Percentiles rank a stretch among this genome's conserved stretches.
These are phyloP conservation scores for Helostoma temminkii DNA, from an alignment of 2,797 vertebrate species.

Conservation along the genomic window DNA sequence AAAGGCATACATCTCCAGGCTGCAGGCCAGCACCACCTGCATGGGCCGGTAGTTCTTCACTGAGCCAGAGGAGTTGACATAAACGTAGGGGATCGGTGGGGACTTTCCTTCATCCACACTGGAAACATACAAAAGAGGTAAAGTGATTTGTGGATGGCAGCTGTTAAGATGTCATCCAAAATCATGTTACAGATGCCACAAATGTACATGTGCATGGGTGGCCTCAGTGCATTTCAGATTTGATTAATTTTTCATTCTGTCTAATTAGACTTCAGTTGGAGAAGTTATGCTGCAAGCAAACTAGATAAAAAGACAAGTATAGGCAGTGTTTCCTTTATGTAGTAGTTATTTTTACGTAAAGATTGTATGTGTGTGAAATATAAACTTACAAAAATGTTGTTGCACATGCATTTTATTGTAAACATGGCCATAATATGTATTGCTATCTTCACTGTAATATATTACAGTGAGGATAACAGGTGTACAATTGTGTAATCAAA, in stretches of 20 bases:
- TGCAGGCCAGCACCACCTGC: constrained; percentile 88
- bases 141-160: constrained; percentile 12
- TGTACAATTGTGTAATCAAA: background rate
- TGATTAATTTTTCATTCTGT: background rate
- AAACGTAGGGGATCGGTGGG: constrained; percentile 86
- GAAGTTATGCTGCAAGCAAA: no score
- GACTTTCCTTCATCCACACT: constrained; percentile 87
- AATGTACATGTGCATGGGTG: background rate
- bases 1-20: constrained; percentile 88
- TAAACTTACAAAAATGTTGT: background rate
- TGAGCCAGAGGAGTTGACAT: constrained; percentile 88
- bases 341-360: background rate
- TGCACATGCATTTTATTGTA: background rate
- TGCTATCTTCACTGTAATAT: no score
- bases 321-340: background rate
- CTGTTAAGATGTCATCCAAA: background rate
- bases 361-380: background rate
- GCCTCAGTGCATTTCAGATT: background rate
- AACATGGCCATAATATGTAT: no score
- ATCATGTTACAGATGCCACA: background rate
- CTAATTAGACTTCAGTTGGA: no score
- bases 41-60: constrained; percentile 89
- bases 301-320: no score
- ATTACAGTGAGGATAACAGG: background rate
- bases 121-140: constrained; percentile 23